Evolutionary conservation across 2,113 vertebrate species (phyloP).

Genomic region (Caranx melampygus): DNA sequence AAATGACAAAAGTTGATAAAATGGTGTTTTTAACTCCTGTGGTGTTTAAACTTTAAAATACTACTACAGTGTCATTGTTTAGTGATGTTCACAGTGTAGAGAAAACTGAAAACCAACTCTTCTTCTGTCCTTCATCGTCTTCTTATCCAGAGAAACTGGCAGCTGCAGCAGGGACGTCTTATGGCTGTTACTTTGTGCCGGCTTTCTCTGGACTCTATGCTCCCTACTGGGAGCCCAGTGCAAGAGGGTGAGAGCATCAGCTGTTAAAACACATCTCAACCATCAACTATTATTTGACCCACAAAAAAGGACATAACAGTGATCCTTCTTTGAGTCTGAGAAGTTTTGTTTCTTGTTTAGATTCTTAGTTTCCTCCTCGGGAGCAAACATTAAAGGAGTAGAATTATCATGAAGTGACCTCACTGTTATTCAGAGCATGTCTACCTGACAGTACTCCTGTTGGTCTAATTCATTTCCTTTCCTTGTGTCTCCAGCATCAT

Average conservation of each 20-base stretch:
- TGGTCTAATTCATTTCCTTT: not conserved
- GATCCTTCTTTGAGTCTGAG: too few relatives aligned
- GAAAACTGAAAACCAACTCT: not conserved
- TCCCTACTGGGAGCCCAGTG: constrained; percentile 98
- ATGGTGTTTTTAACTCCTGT: too few relatives aligned
- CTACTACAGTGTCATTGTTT: too few relatives aligned
- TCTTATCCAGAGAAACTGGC: constrained; percentile 90
- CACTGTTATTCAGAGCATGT: not conserved
- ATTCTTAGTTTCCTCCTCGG: not conserved
- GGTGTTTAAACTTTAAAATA: too few relatives aligned
- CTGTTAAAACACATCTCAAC: constrained; percentile 4
- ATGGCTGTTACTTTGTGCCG: constrained; percentile 98
- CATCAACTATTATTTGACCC: not conserved
- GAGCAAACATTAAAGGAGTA: too few relatives aligned
- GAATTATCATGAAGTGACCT: not conserved
- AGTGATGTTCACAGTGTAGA: too few relatives aligned
- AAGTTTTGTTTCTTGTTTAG: too few relatives aligned
- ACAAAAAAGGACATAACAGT: not conserved
- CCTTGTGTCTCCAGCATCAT: constrained; percentile 88
- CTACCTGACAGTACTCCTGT: not conserved
- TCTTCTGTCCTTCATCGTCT: constrained; percentile 7
- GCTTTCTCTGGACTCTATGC: constrained; percentile 98
- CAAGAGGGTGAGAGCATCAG: constrained; percentile 89
- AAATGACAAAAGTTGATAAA: too few relatives aligned
- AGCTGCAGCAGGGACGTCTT: constrained; percentile 91